Base-by-base conservation (phyloP, 2,888 invertebrate species). In the Tiliacea citrago region DNA sequence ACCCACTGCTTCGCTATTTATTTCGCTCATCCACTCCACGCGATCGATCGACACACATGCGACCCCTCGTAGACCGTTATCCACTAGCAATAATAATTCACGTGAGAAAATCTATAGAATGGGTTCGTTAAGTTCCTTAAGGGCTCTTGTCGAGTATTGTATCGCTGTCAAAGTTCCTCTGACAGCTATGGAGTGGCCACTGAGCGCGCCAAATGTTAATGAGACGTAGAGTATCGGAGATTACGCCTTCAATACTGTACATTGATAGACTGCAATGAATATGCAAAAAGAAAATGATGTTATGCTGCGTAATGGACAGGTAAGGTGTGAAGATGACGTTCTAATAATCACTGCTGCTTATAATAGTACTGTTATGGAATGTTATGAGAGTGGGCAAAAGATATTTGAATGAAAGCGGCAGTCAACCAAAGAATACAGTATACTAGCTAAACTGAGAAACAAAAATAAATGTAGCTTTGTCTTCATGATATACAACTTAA, bases 31-130 rank as follows among this genome's bases (percentile, higher is more conserved):
- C 73, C 71, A 67, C 77, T 81, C 67, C 39, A 83, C 66, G 76
- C 74, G 75, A 82, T 84, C 85, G 80, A 85, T 84, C 77, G 67
- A 66, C 78, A 79, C 81, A 77, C 79, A 88, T 82, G 80, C 73
- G 82, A 80, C 81, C 83, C 81, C 75, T 68, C 71, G 73, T 77
- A 70, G 62, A 84, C 84, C 86, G 86, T 85, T 82, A 82, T 84
- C 72, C 68, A 76, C 86, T 79, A 82, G 79, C 84, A 84, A 80
- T 86, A 93, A 91, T 92, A 91, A 92, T 95, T 95, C 94, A 95
- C 96, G 93, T 95, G 95, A 95, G 96, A 96, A 95, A 93, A 91
- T 91, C 92, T 90, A 94, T 92, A 95, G 95, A 96, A 96, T 96
- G 90, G 94, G 91, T 95, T 96, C 96, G 96, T 96, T 96, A 96